Conservation (phyloP, 2,888 invertebrate genomes). For the Ischnura elegans region DNA sequence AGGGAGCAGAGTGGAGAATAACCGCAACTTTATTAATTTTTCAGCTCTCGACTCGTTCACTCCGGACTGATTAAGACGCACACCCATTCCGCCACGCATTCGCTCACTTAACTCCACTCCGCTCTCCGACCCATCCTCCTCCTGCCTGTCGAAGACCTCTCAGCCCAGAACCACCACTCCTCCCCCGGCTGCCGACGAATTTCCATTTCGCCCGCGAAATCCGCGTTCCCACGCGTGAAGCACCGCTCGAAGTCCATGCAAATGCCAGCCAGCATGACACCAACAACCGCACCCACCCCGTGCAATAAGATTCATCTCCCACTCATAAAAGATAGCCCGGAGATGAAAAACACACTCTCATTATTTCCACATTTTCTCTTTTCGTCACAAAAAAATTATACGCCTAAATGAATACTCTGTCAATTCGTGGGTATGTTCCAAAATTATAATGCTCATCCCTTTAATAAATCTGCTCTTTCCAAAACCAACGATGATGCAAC, state of each 20-base stretch:
- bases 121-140: background rate
- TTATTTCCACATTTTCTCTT: background rate
- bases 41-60: background rate
- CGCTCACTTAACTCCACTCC: background rate
- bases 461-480: no score
- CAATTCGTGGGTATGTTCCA: no score
- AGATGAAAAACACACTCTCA: background rate
- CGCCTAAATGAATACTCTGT: no score
- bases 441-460: no score
- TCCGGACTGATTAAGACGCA: background rate
- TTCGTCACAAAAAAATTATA: no score
- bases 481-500: no score
- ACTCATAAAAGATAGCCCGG: background rate
- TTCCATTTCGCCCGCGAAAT: background rate
- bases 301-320: background rate
- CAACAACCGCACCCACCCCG: background rate
- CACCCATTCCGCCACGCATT: background rate
- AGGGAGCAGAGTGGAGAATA: no score
- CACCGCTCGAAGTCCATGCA: background rate
- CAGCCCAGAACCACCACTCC: background rate
- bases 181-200: background rate
- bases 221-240: background rate
- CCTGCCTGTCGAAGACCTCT: background rate
- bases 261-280: background rate
- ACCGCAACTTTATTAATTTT: background rate